phyloP scores from a whole-genome alignment of 1,140 invertebrate species.

The Hylaeus anthracinus region DNA sequence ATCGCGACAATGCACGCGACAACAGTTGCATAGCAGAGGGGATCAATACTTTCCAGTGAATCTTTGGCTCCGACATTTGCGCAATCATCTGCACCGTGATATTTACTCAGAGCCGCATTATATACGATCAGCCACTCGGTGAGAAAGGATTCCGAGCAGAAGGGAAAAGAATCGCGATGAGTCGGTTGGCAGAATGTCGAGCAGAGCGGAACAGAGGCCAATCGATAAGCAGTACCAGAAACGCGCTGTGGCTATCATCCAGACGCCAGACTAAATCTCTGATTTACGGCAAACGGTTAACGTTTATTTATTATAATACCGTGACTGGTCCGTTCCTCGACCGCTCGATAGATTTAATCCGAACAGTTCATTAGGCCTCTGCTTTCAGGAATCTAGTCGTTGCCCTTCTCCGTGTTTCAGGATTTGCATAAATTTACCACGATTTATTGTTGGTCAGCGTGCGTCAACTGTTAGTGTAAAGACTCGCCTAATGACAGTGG shows the following conservation, averaged over 20 bases:
- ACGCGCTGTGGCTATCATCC: conserved; percentile 35
- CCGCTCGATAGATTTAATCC: background rate
- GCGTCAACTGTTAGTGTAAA: background rate
- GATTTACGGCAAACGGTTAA: conserved; percentile 12
- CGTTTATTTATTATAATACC: conserved; percentile 25
- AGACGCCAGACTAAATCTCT: conserved; percentile 15
- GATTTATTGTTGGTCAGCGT: background rate
- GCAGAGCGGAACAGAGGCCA: conserved; percentile 3
- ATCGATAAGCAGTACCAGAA: conserved; percentile 37
- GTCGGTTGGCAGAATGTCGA: conserved; percentile 18
- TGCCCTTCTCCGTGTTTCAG: background rate
- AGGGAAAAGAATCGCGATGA: background rate
- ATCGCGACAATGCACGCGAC: background rate
- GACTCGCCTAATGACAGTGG: too few species aligned
- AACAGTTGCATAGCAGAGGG: background rate
- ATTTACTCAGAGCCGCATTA: background rate
- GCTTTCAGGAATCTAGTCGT: background rate
- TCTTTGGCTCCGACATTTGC: background rate
- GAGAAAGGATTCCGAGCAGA: background rate
- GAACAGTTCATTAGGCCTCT: conserved; percentile 1
- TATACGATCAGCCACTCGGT: background rate
- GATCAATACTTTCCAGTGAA: background rate
- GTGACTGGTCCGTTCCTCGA: background rate
- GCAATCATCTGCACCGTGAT: background rate
- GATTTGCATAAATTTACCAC: background rate